Conservation (phyloP, 2,888 invertebrate species). For the Podotricha telesiphe region DNA sequence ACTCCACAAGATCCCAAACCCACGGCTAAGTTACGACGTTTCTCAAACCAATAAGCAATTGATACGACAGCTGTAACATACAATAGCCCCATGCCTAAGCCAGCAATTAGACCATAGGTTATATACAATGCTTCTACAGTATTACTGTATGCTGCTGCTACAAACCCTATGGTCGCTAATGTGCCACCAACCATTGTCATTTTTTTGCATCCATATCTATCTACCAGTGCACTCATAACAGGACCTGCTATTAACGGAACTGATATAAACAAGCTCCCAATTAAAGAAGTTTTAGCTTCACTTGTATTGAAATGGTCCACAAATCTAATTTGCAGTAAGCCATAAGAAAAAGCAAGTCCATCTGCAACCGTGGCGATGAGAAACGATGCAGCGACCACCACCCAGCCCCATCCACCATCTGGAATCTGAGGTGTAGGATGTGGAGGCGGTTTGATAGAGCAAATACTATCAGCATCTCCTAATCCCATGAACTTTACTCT, state of each 20-base stretch:
- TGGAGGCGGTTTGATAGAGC: conserved; percentile 65
- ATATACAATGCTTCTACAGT: conserved; percentile 90
- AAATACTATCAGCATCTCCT: conserved; percentile 78
- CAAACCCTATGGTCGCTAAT: conserved; percentile 89
- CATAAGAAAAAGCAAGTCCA: conserved; percentile 96
- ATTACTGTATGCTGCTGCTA: conserved; percentile 87
- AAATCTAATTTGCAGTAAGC: conserved; percentile 92
- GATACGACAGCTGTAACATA: conserved; percentile 96
- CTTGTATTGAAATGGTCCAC: conserved; percentile 89
- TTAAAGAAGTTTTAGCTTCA: conserved; percentile 93
- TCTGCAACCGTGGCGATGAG: conserved; percentile 95
- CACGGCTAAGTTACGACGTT: conserved; percentile 92
- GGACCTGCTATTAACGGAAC: conserved; percentile 94
- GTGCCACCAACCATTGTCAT: conserved; percentile 90
- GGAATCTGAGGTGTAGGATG: conserved; percentile 85
- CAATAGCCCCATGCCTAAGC: conserved; percentile 91
- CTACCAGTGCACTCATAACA: conserved; percentile 92
- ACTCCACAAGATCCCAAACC: conserved; percentile 95
- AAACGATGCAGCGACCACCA: conserved; percentile 93
- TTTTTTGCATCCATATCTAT: conserved; percentile 91
- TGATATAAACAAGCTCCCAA: conserved; percentile 94
- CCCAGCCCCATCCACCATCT: conserved; percentile 96
- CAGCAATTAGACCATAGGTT: conserved; percentile 93
- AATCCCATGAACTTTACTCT: conserved; percentile 82
- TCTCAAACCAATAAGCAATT: conserved; percentile 96